Conservation (phyloP, 2,888 invertebrate genomes). For the Drosophila mayaguana region DNA sequence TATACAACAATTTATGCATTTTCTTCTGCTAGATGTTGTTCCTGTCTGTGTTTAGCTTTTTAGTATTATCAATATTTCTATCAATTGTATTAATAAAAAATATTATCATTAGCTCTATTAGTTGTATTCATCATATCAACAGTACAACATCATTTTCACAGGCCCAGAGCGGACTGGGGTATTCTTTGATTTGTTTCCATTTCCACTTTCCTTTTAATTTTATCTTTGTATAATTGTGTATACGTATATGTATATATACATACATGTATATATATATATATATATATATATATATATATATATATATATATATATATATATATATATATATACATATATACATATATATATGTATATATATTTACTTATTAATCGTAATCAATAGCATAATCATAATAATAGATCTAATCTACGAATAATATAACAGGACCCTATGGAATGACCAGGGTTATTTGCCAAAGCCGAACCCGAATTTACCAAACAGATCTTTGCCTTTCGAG, state of each 20-base stretch:
- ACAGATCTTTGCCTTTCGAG: conserved; percentile 96
- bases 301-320: background rate
- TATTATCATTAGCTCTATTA: conserved; percentile 76
- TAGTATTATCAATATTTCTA: conserved; percentile 73
- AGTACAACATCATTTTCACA: conserved; percentile 54
- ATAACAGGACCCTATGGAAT: conserved; percentile 83
- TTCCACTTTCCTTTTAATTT: conserved; percentile 13
- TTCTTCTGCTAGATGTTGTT: conserved; percentile 16
- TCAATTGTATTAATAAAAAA: conserved; percentile 83
- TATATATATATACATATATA: too few relatives aligned
- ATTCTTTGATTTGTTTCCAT: conserved; percentile 15
- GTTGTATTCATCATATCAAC: conserved; percentile 62
- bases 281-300: conserved; percentile 19
- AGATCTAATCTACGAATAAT: conserved; percentile 82
- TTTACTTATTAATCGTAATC: conserved; percentile 77
- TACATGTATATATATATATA: background rate
- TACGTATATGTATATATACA: conserved; percentile 26
- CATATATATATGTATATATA: conserved; percentile 13
- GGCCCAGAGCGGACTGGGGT: conserved; percentile 19
- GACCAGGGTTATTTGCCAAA: conserved; percentile 89
- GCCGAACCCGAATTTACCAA: conserved; percentile 93
- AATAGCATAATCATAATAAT: conserved; percentile 76
- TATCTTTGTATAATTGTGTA: conserved; percentile 42
- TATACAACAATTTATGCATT: conserved; percentile 74
- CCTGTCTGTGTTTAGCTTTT: conserved; percentile 25